phyloP scores from a whole-genome alignment of 2,888 invertebrate species.

The Bedellia somnulentella region DNA sequence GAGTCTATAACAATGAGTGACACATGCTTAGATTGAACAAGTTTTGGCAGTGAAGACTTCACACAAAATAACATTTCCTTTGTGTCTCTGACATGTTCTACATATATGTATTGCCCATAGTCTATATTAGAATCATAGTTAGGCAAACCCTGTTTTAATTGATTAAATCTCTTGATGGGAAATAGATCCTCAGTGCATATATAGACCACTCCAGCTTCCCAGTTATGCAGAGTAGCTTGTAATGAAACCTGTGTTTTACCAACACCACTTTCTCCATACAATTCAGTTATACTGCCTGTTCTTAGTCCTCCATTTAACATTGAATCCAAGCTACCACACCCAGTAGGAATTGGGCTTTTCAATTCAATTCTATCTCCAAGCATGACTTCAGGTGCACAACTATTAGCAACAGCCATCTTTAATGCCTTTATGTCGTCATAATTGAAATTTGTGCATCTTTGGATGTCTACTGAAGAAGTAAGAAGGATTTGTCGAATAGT shows the following conservation, averaged over 20 bases:
- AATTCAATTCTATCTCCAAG: too few relatives aligned
- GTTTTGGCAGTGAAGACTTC: conserved; percentile 30
- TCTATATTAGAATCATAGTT: conserved; percentile 15
- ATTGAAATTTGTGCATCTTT: conserved; percentile 31
- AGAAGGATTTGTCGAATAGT: conserved; percentile 29
- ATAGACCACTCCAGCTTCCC: conserved; percentile 63
- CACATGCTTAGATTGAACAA: conserved; percentile 23
- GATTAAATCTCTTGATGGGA: conserved; percentile 41
- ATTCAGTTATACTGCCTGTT: conserved; percentile 70
- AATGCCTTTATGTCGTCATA: conserved; percentile 26
- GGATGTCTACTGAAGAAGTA: conserved; percentile 33
- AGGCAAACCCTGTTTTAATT: conserved; percentile 23
- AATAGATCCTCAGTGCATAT: conserved; percentile 78
- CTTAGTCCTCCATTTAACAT: conserved; percentile 70
- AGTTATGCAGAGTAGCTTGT: conserved; percentile 68
- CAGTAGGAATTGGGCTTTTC: conserved; percentile 15
- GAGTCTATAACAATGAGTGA: conserved; percentile 40
- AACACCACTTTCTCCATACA: conserved; percentile 78
- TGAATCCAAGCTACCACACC: conserved; percentile 61
- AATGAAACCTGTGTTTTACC: conserved; percentile 83
- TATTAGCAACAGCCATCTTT: conserved; percentile 24
- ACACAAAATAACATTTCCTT: conserved; percentile 36
- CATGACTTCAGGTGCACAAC: conserved; percentile 18
- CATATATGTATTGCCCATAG: conserved; percentile 34
- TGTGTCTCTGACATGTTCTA: conserved; percentile 42